Base-by-base conservation (phyloP, 2,113 vertebrate genomes). In the Uria lomvia region DNA sequence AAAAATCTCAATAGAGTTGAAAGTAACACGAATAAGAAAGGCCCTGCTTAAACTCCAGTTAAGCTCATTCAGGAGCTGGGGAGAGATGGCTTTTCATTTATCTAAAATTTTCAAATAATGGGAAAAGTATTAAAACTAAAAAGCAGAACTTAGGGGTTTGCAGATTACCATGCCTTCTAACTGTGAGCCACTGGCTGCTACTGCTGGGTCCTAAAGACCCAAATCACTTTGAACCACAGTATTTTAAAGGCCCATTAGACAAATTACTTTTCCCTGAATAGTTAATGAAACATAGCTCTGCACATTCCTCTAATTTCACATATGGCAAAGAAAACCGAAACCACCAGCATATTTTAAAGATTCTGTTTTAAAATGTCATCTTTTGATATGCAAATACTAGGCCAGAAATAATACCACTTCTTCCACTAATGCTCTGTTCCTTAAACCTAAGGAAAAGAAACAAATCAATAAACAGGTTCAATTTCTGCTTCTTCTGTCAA, bases 301-400 rank as follows among this genome's bases (percentile, higher is more conserved):
- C 67, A 36, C 32, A 56, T 22, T 50, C 63, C 38, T 83, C 87
- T 80, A 42, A 67, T 52, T 88, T 93, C 90, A 95, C 87, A 60
- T 76, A 81, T 72, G 80, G 72, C 76, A 93, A 62, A 95, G 66
- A 79, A 55, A 60, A 77, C 53, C 79, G 72, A 87, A 92, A 90
- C 89, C 73, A 78, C 63, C 3, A 12, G 26, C 56, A 72, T n/a
- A 47, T 73, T 86, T 52, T 85, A 92, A 76, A 81, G 68, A 92
- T 20, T 81, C 86, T 63, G 23, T 38, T 92, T 71, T 70, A 70
- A 96, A 92, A 92, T 90, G 75, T 76, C 92, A 85, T 93, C 74
- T 94, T 92, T 93, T 94, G 43, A 74, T 94, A 86, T 30, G 88
- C 76, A 97, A 97, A 95, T 87, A 53, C 22, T 24, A 76, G 79